Percentiles rank a stretch among this genome's conserved stretches.
Conservation (phyloP, 2,888 invertebrate genomes). For the Mythimna loreyi region DNA sequence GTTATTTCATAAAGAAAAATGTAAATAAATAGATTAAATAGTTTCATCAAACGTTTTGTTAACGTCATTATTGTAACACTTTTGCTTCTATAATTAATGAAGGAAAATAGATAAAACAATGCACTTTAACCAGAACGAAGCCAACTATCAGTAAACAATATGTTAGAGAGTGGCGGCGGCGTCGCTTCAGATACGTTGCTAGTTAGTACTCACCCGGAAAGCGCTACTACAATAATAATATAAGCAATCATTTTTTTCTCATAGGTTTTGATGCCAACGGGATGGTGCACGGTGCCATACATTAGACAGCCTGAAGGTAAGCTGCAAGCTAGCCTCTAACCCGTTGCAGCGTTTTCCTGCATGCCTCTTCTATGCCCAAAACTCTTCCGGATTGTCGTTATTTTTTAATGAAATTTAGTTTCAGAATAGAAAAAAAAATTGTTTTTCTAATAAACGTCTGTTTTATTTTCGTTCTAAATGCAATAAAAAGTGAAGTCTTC, state of each 20-base stretch:
- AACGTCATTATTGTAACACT: slow-evolving; percentile 25
- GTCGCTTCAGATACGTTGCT: not conserved
- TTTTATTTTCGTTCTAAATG: too few species aligned
- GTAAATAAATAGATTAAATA: not conserved
- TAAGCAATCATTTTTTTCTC: not conserved
- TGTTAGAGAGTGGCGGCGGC: not conserved
- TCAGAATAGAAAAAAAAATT: too few species aligned
- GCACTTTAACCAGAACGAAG: slow-evolving; percentile 17
- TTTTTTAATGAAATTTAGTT: too few species aligned
- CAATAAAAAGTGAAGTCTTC: too few species aligned
- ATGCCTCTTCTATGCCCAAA: too few species aligned
- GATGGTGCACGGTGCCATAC: too few species aligned
- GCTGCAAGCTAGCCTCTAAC: too few species aligned
- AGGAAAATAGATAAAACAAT: slow-evolving; percentile 52
- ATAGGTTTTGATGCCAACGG: not conserved
- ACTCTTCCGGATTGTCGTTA: too few species aligned
- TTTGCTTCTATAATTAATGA: slow-evolving; percentile 39
- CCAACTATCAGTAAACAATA: slow-evolving; percentile 18
- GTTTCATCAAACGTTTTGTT: slow-evolving; percentile 1
- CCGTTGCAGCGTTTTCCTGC: too few species aligned
- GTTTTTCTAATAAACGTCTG: too few species aligned
- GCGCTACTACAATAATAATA: too few species aligned
- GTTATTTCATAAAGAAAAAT: not conserved
- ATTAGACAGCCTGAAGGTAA: slow-evolving; percentile 11
- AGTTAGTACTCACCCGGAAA: too few species aligned